Base-by-base conservation (phyloP, 2,888 invertebrate species). In the Suillia variegata region DNA sequence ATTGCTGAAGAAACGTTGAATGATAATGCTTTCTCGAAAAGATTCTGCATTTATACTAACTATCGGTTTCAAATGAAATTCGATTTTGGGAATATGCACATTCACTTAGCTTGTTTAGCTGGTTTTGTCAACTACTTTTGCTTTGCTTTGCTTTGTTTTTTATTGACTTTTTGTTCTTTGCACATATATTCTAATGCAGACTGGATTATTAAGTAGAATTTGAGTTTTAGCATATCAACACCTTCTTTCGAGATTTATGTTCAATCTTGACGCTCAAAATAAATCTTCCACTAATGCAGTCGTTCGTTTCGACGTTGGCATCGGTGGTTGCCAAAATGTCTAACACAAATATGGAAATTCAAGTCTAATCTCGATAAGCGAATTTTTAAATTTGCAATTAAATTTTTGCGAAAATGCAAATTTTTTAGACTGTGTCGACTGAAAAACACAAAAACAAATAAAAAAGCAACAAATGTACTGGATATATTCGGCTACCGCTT, bases 41-140 rank as follows among this genome's bases (percentile, higher is more conserved):
- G 49, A 22, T 15, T 56, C 50, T 48, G 56, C 56, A 56, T 56
- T 56, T 56, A 56, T 56, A 56, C 38, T n/a, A 48, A 22, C 15
- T 38, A 38, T n/a, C 38, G 38, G n/a, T 38, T 10, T 38, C 38
- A 4, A 13, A 4, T 13, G 10, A 38, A n/a, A 10, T 4, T 5
- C n/a, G 13, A 38, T 13, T 38, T 38, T 38, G 10, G n/a, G 38
- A 38, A 38, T 38, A 38, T 38, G 38, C 38, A 38, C 38, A 38
- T 38, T 38, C 15, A n/a, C 4, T n/a, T 4, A 13, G 38, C 38
- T 38, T 3, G 38, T 38, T 38, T n/a, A 13, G 38, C 38, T 4
- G 38, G 38, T 38, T 38, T 10, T 38, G 38, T n/a, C 26, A 26
- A 26, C 26, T 26, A 26, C 26, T 26, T 26, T 26, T 26, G 26